Base-by-base conservation (phyloP, 2,113 vertebrate species). In the Neoarius graeffei region DNA sequence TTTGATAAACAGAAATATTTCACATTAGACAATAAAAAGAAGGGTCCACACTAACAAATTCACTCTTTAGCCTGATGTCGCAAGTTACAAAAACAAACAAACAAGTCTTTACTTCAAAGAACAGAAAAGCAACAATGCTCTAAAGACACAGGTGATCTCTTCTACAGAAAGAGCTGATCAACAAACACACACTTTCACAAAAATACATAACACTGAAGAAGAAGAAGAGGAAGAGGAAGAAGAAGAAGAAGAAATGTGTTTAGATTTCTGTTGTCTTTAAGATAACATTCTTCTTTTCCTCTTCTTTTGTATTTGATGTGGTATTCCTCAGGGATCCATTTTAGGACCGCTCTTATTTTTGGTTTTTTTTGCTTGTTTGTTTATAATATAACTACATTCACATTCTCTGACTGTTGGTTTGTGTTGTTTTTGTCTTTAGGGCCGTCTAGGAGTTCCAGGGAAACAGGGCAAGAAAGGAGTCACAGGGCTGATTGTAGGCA, bases 391-490 rank as follows among this genome's bases (percentile, higher is more conserved):
- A 69, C 30, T 7, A 73, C 35, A 23, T 56, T 56, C 59, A 54
- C 10, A 50, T 69, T 74, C 57, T 83, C 25, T 54, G 42, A 23
- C 10, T 50, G 7, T 23, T 27, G 23, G 50, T 79, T 15, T 56
- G 20, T 88, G 62, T 8, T 87, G 67, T 88, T 84, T 86, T 11
- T 90, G 15, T 90, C 83, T 92, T 5, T 77, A 96, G 95, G 95
- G 95, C 1, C 90, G 84, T 20, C 91, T 93, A 69, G 95, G 95
- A 88, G 91, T 93, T 85, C 80, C 89, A 88, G 95, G 95, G 57
- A 94, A 93, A 59, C 93, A 94, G 85, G 95, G 95, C 62, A 90
- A 35, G 67, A 95, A 93, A 91, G 95, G 95, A 92, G 88, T 89
- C 80, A 56, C 59, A 64, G 95, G 95, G 84, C 89, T 90, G 82